Conservation (phyloP, 2,113 vertebrate species). For the Cyanoramphus novaezelandiae region DNA sequence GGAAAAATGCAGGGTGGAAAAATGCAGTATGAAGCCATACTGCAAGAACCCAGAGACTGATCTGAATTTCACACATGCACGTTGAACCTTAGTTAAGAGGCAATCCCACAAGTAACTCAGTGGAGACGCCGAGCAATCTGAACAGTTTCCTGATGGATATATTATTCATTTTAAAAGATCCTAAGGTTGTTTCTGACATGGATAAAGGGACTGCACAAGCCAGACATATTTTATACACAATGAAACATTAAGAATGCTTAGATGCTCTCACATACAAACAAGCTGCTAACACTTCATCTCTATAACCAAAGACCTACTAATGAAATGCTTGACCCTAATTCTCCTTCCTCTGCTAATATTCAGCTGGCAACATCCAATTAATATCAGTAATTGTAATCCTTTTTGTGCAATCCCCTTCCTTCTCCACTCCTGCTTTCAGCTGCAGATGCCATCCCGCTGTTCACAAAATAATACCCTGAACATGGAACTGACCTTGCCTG, state of each 20-base stretch:
- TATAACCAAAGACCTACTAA: not conserved
- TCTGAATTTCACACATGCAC: not conserved
- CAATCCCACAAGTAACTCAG: not conserved
- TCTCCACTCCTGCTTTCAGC: not conserved
- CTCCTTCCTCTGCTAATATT: not conserved
- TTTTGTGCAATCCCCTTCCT: not conserved
- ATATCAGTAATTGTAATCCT: not conserved
- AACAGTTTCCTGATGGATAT: not conserved
- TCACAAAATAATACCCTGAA: not conserved
- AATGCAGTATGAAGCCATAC: not conserved
- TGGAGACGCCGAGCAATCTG: not conserved
- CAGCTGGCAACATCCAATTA: not conserved
- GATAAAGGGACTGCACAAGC: not conserved
- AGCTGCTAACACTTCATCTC: not conserved
- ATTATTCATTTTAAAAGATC: not conserved
- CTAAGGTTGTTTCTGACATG: not conserved
- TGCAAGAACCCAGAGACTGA: not conserved
- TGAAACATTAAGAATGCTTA: not conserved
- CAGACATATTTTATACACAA: not conserved
- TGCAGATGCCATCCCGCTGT: not conserved
- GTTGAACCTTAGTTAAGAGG: not conserved
- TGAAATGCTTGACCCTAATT: not conserved
- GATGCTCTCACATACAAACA: not conserved
- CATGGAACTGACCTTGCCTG: slow-evolving; percentile 78
- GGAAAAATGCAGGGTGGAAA: not conserved